These are phyloP conservation scores for Caradrina kadenii DNA, from an alignment of 2,888 invertebrate genomes.

Conservation along the genomic window DNA sequence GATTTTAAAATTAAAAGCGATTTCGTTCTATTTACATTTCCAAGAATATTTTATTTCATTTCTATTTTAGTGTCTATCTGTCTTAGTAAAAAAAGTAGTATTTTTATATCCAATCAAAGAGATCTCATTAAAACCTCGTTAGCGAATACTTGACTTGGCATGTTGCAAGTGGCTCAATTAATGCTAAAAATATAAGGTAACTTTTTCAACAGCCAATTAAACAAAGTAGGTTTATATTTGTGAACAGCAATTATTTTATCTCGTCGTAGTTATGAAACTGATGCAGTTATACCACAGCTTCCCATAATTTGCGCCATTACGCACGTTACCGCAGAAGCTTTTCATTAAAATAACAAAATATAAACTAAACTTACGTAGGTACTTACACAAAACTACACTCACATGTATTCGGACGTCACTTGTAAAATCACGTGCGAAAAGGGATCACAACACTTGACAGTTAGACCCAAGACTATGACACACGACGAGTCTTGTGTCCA, in stretches of 20 bases:
- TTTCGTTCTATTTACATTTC: neutral
- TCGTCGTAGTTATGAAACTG: slow-evolving; percentile 11
- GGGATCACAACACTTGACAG: slow-evolving; percentile 40
- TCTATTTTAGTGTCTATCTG: neutral
- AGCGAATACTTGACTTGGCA: slow-evolving; percentile 25
- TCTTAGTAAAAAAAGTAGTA: slow-evolving; percentile 3
- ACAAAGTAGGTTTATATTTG: slow-evolving; percentile 7
- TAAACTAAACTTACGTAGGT: slow-evolving; percentile 38
- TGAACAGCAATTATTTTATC: slow-evolving; percentile 16
- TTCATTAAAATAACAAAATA: slow-evolving; percentile 26
- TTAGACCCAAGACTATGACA: slow-evolving; percentile 61
- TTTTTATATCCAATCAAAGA: slow-evolving; percentile 24
- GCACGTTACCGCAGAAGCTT: slow-evolving; percentile 10
- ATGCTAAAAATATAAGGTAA: slow-evolving; percentile 22
- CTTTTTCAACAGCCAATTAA: slow-evolving; percentile 19
- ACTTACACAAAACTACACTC: slow-evolving; percentile 30
- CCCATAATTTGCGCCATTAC: slow-evolving; percentile 13
- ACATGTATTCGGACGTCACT: slow-evolving; percentile 36
- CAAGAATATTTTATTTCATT: neutral
- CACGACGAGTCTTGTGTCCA: slow-evolving; percentile 34
- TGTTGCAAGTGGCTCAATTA: slow-evolving; percentile 31
- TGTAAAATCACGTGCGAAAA: slow-evolving; percentile 25
- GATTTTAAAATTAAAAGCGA: slow-evolving; percentile 7
- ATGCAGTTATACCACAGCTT: slow-evolving; percentile 4
- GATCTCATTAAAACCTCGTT: slow-evolving; percentile 40